phyloP scores from a whole-genome alignment of 2,797 vertebrate genomes.

The Euthynnus affinis region DNA sequence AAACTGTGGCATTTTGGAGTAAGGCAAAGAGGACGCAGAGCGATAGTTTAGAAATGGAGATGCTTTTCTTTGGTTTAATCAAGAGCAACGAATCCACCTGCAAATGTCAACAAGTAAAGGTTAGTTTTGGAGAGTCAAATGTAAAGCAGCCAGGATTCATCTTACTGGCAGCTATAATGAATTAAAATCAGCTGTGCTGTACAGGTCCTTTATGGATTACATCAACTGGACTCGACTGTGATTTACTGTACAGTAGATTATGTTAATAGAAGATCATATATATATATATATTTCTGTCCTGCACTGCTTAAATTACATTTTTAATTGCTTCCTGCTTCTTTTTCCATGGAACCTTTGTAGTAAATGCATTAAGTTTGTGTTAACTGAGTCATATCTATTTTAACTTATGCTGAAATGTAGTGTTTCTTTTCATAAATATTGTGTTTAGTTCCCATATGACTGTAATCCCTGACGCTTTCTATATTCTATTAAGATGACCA shows the following conservation, averaged over 20 bases:
- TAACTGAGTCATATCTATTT: background rate
- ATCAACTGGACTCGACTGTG: background rate
- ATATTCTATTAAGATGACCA: background rate
- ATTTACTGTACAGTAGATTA: background rate
- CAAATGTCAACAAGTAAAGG: constrained; percentile 56
- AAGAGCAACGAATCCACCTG: constrained; percentile 22
- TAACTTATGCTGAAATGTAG: background rate
- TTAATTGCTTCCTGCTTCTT: background rate
- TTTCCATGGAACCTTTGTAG: background rate
- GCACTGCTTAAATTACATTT: background rate
- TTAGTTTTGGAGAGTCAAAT: constrained; percentile 22
- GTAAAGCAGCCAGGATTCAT: constrained; percentile 14
- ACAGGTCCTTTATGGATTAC: background rate
- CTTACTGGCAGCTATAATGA: constrained; percentile 7
- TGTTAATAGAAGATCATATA: background rate
- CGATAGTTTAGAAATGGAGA: background rate
- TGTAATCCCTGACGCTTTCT: background rate
- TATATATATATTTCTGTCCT: background rate
- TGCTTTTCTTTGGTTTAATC: constrained; percentile 18
- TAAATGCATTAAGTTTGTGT: background rate
- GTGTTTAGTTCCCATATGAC: background rate
- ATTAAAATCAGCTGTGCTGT: constrained; percentile 13
- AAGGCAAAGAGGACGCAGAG: background rate
- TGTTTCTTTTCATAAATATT: background rate
- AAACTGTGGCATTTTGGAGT: constrained; percentile 7